Base-by-base conservation (phyloP, 2,888 invertebrate species). In the Bombylius major region DNA sequence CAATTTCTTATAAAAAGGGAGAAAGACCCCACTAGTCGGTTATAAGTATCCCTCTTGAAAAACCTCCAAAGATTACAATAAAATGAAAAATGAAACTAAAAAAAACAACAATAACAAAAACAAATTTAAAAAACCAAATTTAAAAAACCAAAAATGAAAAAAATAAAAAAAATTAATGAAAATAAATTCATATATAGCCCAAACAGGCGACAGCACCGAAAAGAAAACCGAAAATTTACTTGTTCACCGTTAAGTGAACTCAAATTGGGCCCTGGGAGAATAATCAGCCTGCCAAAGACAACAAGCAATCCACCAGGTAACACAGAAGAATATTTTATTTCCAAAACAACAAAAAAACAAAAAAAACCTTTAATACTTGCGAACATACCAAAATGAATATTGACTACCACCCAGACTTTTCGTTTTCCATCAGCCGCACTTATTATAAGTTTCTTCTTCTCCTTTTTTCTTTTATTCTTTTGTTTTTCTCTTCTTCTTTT, bases 181-280 rank as follows among this genome's bases (percentile, higher is more conserved):
- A 36, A 36, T 36, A 36, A 36, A 36, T 36, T 36, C 34, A 36
- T 36, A 36, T 36, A 36, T 7, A 36, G 34, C 34, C 34, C 54
- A 45, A 54, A 49, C 31, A 50, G 50, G 45, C 50, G 54, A 50
- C 50, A 54, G 54, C 50, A 39, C 11, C 39, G 11, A 39, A 50
- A 51, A 55, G 50, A 50, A 55, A 55, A 47, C 50, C 55, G 47
- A 51, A 55, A 55, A 55, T 55, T 55, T 55, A 55, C 55, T 55
- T 55, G 55, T 55, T 55, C 55, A 55, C 55, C 55, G 55, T 55
- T 55, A 55, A 55, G 51, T 55, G 51, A 50, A 39, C 55, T 39
- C 36, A 55, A 55, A 55, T 55, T 55, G 55, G 55, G 47, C 51
- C 55, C 55, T 55, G 55, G 47, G 55, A 55, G 55, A 55, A 55